Evolutionary conservation across 2,113 vertebrate genomes (phyloP), one percentile per base, ranked within the genome.

Genomic region (Pelobates fuscus): DNA sequence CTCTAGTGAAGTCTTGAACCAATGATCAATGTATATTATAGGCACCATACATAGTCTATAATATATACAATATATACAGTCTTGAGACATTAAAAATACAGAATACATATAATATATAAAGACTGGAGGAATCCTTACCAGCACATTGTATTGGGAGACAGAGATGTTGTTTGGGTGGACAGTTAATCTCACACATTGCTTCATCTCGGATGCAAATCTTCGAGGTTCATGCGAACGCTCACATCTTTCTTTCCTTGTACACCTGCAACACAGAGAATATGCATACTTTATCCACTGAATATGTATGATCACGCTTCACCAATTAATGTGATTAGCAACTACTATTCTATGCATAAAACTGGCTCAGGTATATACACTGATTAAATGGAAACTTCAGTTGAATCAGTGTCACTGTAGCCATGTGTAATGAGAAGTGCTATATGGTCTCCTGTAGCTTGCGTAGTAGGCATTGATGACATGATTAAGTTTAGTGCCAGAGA

Each of bases 81-180:
- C n/a, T n/a, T n/a, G n/a, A n/a, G n/a, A n/a, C n/a, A n/a, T n/a
- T n/a, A n/a, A n/a, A n/a, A n/a, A n/a, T n/a, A n/a, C n/a, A n/a
- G n/a, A n/a, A n/a, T n/a, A n/a, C n/a, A n/a, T n/a, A n/a, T n/a
- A n/a, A 10, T 37, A 37, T 5, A 37, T 5, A 37, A 37, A 37
- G 32, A 37, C 32, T 1, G 10, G 10, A 37, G 32, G 12, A 2
- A 1, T 0, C 26, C 96, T 96, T 87, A 99, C 97, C 93, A 93
- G 90, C 24, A 99, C 96, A 1, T 93, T 98, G 81, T 95, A 98
- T 90, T 98, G 96, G 77, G 96, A 98, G 80, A 99, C 97, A 0
- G 97, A 99, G 89, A 99, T 98, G 89, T 99, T 99, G 91, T 94
- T 98, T 79, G 97, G 97, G 30, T 96, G 95, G 68, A 99, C 97